Base-by-base conservation (phyloP, 2,888 invertebrate genomes). In the Amphiduros pacificus region DNA sequence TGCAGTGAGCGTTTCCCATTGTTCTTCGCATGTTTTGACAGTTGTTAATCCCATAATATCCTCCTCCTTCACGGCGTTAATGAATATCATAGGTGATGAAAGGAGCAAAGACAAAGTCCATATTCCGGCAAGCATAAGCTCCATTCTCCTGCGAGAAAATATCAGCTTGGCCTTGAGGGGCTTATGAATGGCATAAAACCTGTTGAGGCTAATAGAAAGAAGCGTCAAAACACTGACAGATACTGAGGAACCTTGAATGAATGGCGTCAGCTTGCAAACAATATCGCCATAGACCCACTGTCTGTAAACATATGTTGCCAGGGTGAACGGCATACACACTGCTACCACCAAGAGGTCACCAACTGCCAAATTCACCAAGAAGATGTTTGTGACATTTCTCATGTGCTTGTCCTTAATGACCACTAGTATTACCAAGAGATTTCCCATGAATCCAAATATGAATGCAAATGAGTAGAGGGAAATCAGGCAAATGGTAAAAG, bases 21-120 rank as follows among this genome's bases (percentile, higher is more conserved):
- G 17, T 22, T 55, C 55, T 9, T 41, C n/a, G n/a, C 55, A 55
- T 28, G 41, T 41, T 9, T n/a, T 41, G 2, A 55, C 40, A 3
- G 40, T 55, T 27, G 41, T 22, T 5, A 55, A 14, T 24, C 55
- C 55, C 55, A 55, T 55, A 4, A 55, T 14, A 20, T 40, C 11
- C 14, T 17, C 1, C 22, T 24, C 32, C 11, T n/a, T 32, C 20
- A 53, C 24, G 4, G 22, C 32, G n/a, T 20, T 32, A 22, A 53
- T 36, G 14, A 32, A 53, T 24, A 53, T 22, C 5, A 53, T 22
- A 4, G 53, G 53, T n/a, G 53, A 53, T 22, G 53, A n/a, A 2
- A 53, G 31, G 22, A 53, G 5, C 20, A 53, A 22, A 22, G 53
- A 31, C 14, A 26, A n/a, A 9, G 32, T 36, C 53, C 53, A 53